Evolutionary conservation across 2,113 vertebrate genomes (phyloP), one percentile per base, ranked within the genome.

Genomic region (Dolichallabes microphthalmus): DNA sequence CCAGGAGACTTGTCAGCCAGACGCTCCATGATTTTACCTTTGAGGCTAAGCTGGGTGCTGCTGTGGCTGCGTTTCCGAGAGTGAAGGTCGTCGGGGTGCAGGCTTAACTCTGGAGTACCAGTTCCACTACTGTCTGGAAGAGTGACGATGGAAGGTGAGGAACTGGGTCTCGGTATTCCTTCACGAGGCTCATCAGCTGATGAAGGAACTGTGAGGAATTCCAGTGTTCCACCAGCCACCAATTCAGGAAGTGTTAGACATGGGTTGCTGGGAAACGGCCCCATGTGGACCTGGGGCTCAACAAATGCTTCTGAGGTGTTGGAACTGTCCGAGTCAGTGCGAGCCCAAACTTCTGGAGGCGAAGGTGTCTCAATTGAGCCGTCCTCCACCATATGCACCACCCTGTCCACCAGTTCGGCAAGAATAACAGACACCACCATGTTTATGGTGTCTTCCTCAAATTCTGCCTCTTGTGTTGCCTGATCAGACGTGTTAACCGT

Each of bases 31-130:
- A 95, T 92, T 90, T 97, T 98, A 82, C 97, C 97, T 92, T 96
- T 98, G 71, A 98, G 96, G 90, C 95, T 98, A 86, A 99, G 97
- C 89, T 99, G 98, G 82, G 96, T 98, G 90, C 97, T 98, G 89
- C 97, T 97, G 85, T 98, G 97, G 93, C 97, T 98, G 83, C 95
- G 94, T 87, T 98, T 97, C 68, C 96, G 94, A 68, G 95, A 93
- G 87, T 95, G 96, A 1, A 91, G 91, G 88, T 97, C 96, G 19
- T 91, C 74, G 4, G 94, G 93, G 53, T 80, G 90, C 82, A 94
- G 88, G 86, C 87, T 91, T 68, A 93, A 91, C 52, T 98, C 97
- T 0, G 91, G 90, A 19, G 91, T 90, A 63, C 92, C 88, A 1
- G 81, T 90, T 32, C 91, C 86, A 1, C 87, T 82, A 52, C 87